A percentile compares a stretch with the other conserved stretches of the same genome.
Conservation (phyloP, 2,113 vertebrate species). For the Oceanodroma tethys region DNA sequence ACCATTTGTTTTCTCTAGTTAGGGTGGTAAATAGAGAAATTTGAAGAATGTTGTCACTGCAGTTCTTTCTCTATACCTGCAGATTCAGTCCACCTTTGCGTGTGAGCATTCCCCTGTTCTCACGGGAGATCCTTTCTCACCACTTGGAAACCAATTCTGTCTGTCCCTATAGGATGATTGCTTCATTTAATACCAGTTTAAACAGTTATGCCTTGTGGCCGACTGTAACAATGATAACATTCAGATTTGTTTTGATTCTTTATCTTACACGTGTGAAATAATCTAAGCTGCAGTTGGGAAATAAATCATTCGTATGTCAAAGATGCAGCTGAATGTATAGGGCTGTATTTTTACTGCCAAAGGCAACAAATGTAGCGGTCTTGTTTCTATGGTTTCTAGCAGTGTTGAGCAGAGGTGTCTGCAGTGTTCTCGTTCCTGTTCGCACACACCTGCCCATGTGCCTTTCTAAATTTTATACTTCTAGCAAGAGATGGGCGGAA, state of each 20-base stretch:
- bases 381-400: not conserved
- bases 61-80: not conserved
- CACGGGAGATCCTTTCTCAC: not conserved
- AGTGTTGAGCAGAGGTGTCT: not conserved
- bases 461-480: not conserved
- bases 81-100: not conserved
- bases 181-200: not conserved
- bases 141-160: not conserved
- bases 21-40: not conserved
- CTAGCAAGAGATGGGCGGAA: not conserved
- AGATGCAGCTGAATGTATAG: not conserved
- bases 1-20: not conserved
- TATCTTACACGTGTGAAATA: not conserved
- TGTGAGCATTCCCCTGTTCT: not conserved
- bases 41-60: not conserved
- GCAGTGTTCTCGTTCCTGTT: not conserved
- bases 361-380: not conserved
- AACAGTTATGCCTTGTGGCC: not conserved
- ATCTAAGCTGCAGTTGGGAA: not conserved
- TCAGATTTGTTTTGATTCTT: not conserved
- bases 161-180: not conserved
- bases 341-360: not conserved
- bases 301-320: not conserved
- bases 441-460: not conserved
- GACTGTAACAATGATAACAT: not conserved